These are phyloP conservation scores for Drusus annulatus DNA, from an alignment of 1,140 invertebrate species.

Conservation along the genomic window DNA sequence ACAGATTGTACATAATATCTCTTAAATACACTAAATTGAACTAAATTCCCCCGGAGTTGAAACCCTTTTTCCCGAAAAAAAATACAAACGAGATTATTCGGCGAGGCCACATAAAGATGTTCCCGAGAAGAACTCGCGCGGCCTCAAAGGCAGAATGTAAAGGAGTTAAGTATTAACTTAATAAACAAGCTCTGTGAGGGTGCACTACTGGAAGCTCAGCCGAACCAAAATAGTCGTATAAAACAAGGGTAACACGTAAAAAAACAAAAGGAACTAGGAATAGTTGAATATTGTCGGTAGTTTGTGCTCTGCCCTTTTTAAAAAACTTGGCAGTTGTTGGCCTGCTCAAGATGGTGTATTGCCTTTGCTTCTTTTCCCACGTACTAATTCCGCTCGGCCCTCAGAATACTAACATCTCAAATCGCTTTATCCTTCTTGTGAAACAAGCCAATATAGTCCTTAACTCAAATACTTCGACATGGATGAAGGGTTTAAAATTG, in stretches of 20 bases:
- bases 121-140: not conserved
- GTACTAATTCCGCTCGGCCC: conserved; percentile 36
- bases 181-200: conserved; percentile 17
- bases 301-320: not conserved
- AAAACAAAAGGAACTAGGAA: not conserved
- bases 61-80: too few species aligned
- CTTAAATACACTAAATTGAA: too few species aligned
- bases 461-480: conserved; percentile 11
- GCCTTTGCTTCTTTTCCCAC: conserved; percentile 41
- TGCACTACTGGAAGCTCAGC: not conserved
- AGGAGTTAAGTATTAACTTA: conserved; percentile 40
- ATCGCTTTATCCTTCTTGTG: not conserved
- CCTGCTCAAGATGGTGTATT: not conserved
- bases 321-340: too few species aligned
- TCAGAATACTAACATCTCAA: conserved; percentile 13
- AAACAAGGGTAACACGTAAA: not conserved
- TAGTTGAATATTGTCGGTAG: not conserved
- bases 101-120: not conserved
- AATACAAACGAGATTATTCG: too few species aligned
- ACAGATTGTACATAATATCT: too few species aligned
- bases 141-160: conserved; percentile 7
- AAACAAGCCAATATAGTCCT: conserved; percentile 26
- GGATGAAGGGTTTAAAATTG: not conserved
- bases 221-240: not conserved
- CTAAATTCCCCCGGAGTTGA: too few species aligned